Evolutionary conservation across 2,888 invertebrate genomes (phyloP), one percentile per base, ranked within the genome.

Genomic region (Myopa testacea): DNA sequence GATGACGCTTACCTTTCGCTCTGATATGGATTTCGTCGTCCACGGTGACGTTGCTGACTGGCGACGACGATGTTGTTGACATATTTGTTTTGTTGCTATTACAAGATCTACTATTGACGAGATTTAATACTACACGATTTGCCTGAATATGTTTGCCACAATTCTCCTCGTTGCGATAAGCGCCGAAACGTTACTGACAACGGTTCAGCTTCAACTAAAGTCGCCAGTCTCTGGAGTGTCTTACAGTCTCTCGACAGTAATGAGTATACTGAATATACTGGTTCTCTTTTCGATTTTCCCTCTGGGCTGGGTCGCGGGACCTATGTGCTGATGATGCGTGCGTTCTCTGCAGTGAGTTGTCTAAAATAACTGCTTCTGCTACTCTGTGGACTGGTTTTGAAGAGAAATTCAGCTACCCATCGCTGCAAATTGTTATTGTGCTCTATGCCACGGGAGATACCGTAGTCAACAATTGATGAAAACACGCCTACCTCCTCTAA

Each of bases 1-100:
- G 55, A 55, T 16, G 10, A 50, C 82, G 81, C 76, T 85, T 86
- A 90, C 90, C 89, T 88, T 87, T 86, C 83, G 88, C 87, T 85
- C 87, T 84, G 82, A 86, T 84, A 81, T 87, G 87, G 68, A 89
- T 85, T 80, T 90, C 89, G 85, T 90, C 90, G 81, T 88, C 88
- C 82, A 90, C 89, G 81, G 90, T 90, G 79, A 90, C 89, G 83
- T 89, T 89, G 86, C 90, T 90, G 78, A 89, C 85, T 82, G 89
- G 89, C 81, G 90, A 89, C 79, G 88, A 37, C 38, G 90, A 90
- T 80, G 87, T 86, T 78, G 88, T 86, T 85, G 89, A 89, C 90
- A 89, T 89, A 85, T 83, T 87, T 26, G 52, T 38, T 68, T 40
- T 52, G 71, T 55, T 45, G 52, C 50, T 38, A 65, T 26, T 38